Conservation (phyloP, 1,140 invertebrate species). For the Nasonia longicornis region DNA sequence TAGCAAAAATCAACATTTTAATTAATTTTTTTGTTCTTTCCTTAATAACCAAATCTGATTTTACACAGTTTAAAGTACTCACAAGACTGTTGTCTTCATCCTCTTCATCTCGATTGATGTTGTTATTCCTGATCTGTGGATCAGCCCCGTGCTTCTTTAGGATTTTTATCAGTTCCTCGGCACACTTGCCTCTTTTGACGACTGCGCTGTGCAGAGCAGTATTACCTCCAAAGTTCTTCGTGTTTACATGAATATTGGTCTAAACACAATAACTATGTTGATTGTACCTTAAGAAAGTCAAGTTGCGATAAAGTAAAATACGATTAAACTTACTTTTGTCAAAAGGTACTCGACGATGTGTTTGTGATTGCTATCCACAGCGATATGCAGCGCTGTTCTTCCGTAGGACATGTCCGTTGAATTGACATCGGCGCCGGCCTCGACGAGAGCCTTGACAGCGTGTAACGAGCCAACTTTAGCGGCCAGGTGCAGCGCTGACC, state of each 20-base stretch:
- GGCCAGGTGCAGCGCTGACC: slow-evolving; percentile 70
- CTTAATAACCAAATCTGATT: not conserved
- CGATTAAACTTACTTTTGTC: slow-evolving; percentile 53
- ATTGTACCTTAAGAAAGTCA: slow-evolving; percentile 1
- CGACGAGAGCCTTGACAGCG: slow-evolving; percentile 66
- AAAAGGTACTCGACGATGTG: slow-evolving; percentile 70
- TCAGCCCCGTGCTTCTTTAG: slow-evolving; percentile 60
- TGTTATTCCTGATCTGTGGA: slow-evolving; percentile 56
- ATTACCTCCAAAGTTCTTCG: slow-evolving; percentile 60
- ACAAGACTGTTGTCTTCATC: slow-evolving; percentile 9
- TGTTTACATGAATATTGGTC: slow-evolving; percentile 63
- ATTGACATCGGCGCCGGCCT: slow-evolving; percentile 69
- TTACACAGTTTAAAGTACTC: not conserved
- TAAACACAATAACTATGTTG: slow-evolving; percentile 41
- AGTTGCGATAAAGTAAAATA: not conserved
- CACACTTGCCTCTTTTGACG: slow-evolving; percentile 54
- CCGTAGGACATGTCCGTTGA: slow-evolving; percentile 68
- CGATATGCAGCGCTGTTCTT: slow-evolving; percentile 72
- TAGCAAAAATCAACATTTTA: not conserved
- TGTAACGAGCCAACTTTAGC: slow-evolving; percentile 66
- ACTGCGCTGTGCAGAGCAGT: slow-evolving; percentile 63
- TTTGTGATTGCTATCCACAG: slow-evolving; percentile 66
- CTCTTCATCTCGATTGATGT: slow-evolving; percentile 40
- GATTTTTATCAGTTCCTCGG: slow-evolving; percentile 58
- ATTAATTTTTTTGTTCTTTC: not conserved